phyloP scores from a whole-genome alignment of 2,113 vertebrate species.

The Hypanus sabinus region DNA sequence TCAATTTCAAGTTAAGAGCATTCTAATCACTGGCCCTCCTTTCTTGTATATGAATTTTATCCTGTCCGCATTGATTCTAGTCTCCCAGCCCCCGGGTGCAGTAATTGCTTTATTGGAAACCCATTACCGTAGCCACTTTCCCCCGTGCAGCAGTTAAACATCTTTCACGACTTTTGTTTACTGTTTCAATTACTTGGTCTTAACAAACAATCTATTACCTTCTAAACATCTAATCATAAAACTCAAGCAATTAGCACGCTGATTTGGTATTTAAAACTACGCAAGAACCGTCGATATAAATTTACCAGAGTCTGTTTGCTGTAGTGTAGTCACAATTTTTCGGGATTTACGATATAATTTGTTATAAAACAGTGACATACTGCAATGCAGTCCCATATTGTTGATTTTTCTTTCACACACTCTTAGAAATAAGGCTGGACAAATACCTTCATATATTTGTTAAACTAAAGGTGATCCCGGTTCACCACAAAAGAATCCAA shows the following conservation, averaged over 20 bases:
- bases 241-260: constrained; percentile 15
- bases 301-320: background rate
- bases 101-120: constrained; percentile 34
- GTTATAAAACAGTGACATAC: background rate
- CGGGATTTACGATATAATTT: background rate
- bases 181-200: constrained; percentile 31
- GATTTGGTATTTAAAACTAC: constrained; percentile 12
- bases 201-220: constrained; percentile 33
- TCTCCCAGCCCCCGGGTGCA: constrained; percentile 15
- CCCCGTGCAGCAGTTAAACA: constrained; percentile 24
- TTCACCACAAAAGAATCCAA: constrained; percentile 21
- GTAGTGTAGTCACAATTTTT: background rate
- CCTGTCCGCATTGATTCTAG: constrained; percentile 30
- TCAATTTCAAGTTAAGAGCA: constrained; percentile 31
- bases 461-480: background rate
- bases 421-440: background rate
- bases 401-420: background rate
- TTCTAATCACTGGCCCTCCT: constrained; percentile 15
- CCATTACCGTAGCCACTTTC: constrained; percentile 28
- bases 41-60: background rate
- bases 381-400: background rate
- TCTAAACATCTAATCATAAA: constrained; percentile 30
- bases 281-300: background rate
- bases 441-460: constrained; percentile 25
- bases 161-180: constrained; percentile 35